Evolutionary conservation across 2,797 vertebrate genomes (phyloP), one percentile per base, ranked within the genome.

Genomic region (Pangasius larnaudii): DNA sequence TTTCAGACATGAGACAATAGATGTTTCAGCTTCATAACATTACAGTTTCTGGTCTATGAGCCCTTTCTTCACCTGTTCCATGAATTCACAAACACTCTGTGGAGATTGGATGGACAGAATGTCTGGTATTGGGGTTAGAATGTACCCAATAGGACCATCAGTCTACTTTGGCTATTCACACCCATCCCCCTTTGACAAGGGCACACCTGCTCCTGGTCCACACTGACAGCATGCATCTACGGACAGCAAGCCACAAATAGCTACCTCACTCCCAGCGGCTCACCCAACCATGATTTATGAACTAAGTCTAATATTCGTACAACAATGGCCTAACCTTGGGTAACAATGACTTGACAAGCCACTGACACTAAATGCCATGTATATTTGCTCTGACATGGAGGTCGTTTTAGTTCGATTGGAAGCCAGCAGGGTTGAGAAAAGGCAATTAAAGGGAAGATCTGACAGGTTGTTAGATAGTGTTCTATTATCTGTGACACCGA

Each of bases 211-310:
- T 88, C 39, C 84, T 78, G 61, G 79, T 90, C 65, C 71, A 67
- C 86, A 86, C 67, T 89, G 91, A 88, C 90, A 90, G 90, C 84
- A 86, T 85, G 81, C 46, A 71, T 71, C 81, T 58, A 61, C 24
- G 84, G 86, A 88, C 80, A 87, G 83, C 36, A 53, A 80, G 69
- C 83, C 86, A 88, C 90, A 91, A 92, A 92, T 89, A 90, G 91
- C 89, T 56, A 75, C 65, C 69, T 88, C 87, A 39, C 79, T 92
- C 85, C 79, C 90, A 77, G 78, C 33, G 80, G 83, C 71, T 89
- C 67, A 87, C 51, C 87, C 86, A 86, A 65, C 65, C 75, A 53
- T 88, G 85, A 91, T 90, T 91, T 89, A 90, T 90, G 83, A 87
- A 88, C 58, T 51, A 86, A 90, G 85, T 85, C 69, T 85, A 79